These are phyloP conservation scores for Pithecia hirsuta DNA, from an alignment of 2,797 vertebrate species.

Conservation along the genomic window DNA sequence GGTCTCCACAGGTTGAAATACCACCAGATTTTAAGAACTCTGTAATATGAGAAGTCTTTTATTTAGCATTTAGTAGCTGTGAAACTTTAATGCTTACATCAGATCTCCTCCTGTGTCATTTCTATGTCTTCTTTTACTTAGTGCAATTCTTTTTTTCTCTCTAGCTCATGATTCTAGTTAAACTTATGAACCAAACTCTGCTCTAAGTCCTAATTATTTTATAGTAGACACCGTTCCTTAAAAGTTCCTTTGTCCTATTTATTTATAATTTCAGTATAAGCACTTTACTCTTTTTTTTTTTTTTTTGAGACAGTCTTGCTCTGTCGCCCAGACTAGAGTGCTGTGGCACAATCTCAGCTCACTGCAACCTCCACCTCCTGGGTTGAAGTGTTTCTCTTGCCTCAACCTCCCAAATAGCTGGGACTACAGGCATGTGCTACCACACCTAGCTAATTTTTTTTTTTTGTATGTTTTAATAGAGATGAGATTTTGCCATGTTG, in stretches of 20 bases:
- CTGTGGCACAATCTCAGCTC: not conserved
- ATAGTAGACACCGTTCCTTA: not conserved
- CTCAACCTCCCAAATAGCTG: not conserved
- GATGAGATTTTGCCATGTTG: not conserved
- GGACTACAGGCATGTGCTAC: not conserved
- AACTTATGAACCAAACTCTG: not conserved
- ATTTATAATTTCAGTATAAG: too few relatives aligned
- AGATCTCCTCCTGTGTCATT: not conserved
- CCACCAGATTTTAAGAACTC: not conserved
- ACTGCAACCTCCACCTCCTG: not conserved
- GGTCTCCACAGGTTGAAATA: not conserved
- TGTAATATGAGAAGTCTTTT: not conserved
- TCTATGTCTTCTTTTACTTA: not conserved
- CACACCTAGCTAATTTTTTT: not conserved
- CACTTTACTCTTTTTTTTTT: not conserved
- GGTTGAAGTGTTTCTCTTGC: not conserved
- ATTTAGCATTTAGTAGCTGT: constrained; percentile 8
- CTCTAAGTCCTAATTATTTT: not conserved
- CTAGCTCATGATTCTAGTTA: not conserved
- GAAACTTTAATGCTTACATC: constrained; percentile 10
- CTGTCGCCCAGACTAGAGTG: not conserved
- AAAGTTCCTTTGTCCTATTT: not conserved
- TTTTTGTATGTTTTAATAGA: not conserved
- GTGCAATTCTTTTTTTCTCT: not conserved
- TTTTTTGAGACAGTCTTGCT: not conserved